These are phyloP conservation scores for Festucalex cinctus DNA, from an alignment of 2,113 vertebrate genomes.

Conservation along the genomic window DNA sequence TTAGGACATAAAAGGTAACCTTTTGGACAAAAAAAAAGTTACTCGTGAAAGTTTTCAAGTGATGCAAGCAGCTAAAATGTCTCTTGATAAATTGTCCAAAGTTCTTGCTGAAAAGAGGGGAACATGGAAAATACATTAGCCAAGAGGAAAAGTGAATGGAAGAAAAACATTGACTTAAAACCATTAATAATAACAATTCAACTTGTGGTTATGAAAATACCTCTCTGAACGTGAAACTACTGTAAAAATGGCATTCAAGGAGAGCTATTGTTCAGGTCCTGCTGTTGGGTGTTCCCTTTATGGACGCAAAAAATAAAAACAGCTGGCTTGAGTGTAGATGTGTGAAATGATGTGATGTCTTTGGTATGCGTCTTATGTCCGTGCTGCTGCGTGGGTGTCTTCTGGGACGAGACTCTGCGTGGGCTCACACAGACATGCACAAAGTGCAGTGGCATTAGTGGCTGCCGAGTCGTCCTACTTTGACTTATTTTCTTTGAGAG, in stretches of 20 bases:
- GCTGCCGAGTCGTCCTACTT: conserved; percentile 15
- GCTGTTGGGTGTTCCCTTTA: not conserved
- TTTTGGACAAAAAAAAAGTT: not conserved
- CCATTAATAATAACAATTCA: not conserved
- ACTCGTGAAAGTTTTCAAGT: not conserved
- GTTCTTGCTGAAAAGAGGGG: conserved; percentile 11
- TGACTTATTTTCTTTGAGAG: not conserved
- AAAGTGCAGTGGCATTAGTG: conserved; percentile 14
- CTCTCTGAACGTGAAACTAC: not conserved
- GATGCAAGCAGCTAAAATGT: conserved; percentile 5
- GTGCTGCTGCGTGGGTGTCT: conserved; percentile 37
- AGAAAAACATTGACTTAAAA: conserved; percentile 10
- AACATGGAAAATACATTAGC: conserved; percentile 27
- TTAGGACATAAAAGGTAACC: not conserved
- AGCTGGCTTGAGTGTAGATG: not conserved
- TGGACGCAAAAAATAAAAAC: not conserved
- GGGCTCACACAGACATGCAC: conserved; percentile 35
- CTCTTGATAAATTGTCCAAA: conserved; percentile 7
- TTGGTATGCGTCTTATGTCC: conserved; percentile 27
- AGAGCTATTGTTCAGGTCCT: not conserved
- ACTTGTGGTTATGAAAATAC: not conserved
- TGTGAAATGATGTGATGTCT: conserved; percentile 31
- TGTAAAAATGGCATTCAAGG: not conserved
- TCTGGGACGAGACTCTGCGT: conserved; percentile 29
- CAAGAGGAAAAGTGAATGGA: conserved; percentile 16